phyloP scores from a whole-genome alignment of 2,113 vertebrate species.

The Anhinga rufa region DNA sequence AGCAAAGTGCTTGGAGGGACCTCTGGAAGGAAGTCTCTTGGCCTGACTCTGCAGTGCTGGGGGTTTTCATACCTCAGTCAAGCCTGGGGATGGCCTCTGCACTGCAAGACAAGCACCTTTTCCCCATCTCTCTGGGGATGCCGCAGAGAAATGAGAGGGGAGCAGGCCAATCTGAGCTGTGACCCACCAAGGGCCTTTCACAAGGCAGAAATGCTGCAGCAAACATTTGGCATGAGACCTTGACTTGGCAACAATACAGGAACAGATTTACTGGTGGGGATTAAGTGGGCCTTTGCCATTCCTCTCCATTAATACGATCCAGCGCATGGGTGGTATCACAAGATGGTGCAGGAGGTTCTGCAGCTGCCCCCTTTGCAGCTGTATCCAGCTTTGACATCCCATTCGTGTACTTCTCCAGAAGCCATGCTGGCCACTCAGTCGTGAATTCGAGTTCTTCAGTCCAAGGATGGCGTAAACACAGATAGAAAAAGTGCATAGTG shows the following conservation, averaged over 20 bases:
- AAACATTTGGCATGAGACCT: not conserved
- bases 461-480: not conserved
- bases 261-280: not conserved
- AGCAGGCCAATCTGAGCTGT: not conserved
- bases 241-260: not conserved
- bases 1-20: not conserved
- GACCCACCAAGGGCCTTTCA: not conserved
- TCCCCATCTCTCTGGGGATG: not conserved
- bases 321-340: not conserved
- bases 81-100: not conserved
- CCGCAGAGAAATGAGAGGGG: not conserved
- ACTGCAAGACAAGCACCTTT: not conserved
- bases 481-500: not conserved
- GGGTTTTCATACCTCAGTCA: not conserved
- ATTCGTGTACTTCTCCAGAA: not conserved
- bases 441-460: not conserved
- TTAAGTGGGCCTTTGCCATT: not conserved
- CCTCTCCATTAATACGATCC: slow-evolving; percentile 7
- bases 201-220: not conserved
- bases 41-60: not conserved
- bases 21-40: not conserved
- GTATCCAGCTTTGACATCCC: not conserved
- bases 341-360: not conserved
- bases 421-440: not conserved
- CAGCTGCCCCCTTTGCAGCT: not conserved